Evolutionary conservation across 2,888 invertebrate species (phyloP), one percentile per base, ranked within the genome.

Genomic region (Drosophila barbarae): DNA sequence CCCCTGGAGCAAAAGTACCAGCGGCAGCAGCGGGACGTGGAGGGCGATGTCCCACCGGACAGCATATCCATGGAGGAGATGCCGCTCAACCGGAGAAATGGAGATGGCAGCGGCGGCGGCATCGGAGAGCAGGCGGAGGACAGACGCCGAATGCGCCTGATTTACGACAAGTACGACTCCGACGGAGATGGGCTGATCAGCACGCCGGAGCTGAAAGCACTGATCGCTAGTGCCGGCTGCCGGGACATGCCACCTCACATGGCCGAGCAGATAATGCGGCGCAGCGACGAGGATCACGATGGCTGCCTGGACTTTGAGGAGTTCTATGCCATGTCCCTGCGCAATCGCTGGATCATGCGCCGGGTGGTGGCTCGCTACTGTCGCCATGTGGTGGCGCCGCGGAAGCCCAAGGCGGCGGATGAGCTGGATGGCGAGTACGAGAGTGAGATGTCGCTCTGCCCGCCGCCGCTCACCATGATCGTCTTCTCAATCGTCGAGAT

Each of bases 401-500:
- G 89, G 3, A 86, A 86, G 54, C 87, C 86, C 5, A 68, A 82
- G 13, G 86, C 85, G 41, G 87, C 86, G 3, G 90, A 90, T 76
- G 87, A 90, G 72, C 85, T 87, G 28, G 94, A 94, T 90, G 95
- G 94, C 5, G 93, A 93, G 6, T 98, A 98, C 89, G 94, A 97
- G 85, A 94, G 96, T 78, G 94, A 97, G 87, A 99, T 98, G 91
- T 94, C 93, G 65, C 98, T 99, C 87, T 94, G 93, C 88, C 99
- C 98, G n/a, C 99, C 98, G 0, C 94, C 96, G 0, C 87, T 99
- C 54, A 96, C 97, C 86, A 97, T 99, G 95, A 92, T 98, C 70
- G 90, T 96, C 67, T 94, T 98, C 82, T 97, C 96, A 4, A 84
- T 98, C 63, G 90, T 97, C 76, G 97, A 98, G 92, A 96, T 98